Percentiles rank a stretch among this genome's conserved stretches.
These are phyloP conservation scores for Epinotia ramella DNA, from an alignment of 2,888 invertebrate species.

Conservation along the genomic window DNA sequence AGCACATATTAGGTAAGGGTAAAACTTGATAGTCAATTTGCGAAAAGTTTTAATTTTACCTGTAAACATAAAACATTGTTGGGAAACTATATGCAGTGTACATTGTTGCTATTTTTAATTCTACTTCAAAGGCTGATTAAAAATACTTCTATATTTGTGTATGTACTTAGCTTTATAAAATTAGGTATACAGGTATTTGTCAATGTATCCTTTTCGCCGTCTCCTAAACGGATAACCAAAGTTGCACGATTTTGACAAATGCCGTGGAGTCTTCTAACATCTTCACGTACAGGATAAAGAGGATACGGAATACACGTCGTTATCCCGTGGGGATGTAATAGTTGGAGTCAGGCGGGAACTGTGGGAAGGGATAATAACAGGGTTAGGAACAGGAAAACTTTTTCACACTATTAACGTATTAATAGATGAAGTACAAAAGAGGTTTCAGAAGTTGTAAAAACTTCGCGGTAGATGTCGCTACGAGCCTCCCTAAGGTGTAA, in stretches of 20 bases:
- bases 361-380: not conserved
- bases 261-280: not conserved
- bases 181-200: not conserved
- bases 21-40: not conserved
- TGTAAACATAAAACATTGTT: not conserved
- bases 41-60: not conserved
- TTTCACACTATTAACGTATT: not conserved
- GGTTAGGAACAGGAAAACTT: not conserved
- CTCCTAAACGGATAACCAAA: not conserved
- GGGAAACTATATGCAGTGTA: not conserved
- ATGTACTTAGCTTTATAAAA: not conserved
- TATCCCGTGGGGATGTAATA: not conserved
- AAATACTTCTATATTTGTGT: too few relatives aligned
- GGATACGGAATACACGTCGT: not conserved
- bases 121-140: too few relatives aligned
- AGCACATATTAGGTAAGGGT: too few relatives aligned
- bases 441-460: too few relatives aligned
- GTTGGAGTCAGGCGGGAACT: constrained; percentile 1
- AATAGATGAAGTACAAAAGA: too few relatives aligned
- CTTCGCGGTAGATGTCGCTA: too few relatives aligned
- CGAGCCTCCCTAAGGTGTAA: too few relatives aligned
- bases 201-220: not conserved
- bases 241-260: not conserved
- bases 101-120: too few relatives aligned
- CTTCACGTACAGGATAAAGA: not conserved